Conservation (phyloP, 2,113 vertebrate genomes). For the Steatornis caripensis region DNA sequence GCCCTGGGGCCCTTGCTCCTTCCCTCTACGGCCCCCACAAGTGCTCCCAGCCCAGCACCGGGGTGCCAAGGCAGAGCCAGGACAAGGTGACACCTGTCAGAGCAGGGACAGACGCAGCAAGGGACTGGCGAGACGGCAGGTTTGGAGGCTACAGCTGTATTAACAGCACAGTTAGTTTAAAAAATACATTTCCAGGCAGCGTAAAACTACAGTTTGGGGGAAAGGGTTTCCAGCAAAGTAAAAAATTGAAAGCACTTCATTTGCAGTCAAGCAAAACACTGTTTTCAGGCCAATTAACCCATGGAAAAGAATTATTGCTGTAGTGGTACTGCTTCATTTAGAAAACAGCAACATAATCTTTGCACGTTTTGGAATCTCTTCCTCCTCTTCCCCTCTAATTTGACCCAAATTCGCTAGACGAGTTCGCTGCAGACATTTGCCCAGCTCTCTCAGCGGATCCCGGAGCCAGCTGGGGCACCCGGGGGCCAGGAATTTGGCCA, state of each 20-base stretch:
- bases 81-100: not conserved
- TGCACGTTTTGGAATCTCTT: not conserved
- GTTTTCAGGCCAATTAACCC: slow-evolving; percentile 25
- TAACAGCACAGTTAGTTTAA: not conserved
- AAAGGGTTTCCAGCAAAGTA: not conserved
- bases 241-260: not conserved
- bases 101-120: not conserved
- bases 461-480: not conserved
- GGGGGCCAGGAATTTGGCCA: accelerated
- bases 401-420: not conserved
- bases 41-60: not conserved
- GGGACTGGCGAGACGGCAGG: accelerated
- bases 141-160: not conserved
- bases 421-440: accelerated
- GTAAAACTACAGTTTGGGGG: not conserved
- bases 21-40: accelerated
- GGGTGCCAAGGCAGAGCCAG: not conserved
- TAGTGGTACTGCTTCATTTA: not conserved
- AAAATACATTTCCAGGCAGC: not conserved
- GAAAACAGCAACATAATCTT: not conserved
- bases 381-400: not conserved
- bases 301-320: not conserved
- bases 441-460: not conserved
- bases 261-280: not conserved
- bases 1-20: not conserved